phyloP scores from a whole-genome alignment of 2,113 vertebrate species.

The Dicrurus megarhynchus region DNA sequence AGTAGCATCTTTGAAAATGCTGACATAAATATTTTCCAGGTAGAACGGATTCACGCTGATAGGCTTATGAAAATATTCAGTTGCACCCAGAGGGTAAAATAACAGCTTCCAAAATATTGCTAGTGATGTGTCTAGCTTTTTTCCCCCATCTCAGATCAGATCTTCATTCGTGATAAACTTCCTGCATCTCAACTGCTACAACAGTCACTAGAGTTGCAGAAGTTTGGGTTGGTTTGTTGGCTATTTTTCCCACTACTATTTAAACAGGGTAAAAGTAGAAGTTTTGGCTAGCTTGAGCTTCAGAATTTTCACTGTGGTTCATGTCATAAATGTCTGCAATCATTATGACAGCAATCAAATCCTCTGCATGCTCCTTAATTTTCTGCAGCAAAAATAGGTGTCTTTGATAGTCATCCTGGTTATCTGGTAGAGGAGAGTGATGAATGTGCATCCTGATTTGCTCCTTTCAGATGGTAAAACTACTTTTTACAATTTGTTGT shows the following conservation, averaged over 20 bases:
- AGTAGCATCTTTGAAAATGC: slow-evolving; percentile 12
- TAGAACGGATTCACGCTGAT: not conserved
- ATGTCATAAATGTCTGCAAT: not conserved
- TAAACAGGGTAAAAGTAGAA: not conserved
- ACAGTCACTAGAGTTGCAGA: not conserved
- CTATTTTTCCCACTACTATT: not conserved
- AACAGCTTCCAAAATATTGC: not conserved
- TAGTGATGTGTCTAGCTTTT: not conserved
- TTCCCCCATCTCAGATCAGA: not conserved
- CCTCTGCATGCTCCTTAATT: not conserved
- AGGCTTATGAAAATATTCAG: not conserved
- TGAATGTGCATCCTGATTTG: not conserved
- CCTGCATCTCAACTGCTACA: not conserved
- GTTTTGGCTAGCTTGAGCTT: not conserved
- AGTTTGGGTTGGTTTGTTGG: not conserved
- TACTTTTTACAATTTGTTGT: not conserved
- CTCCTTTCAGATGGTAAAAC: not conserved
- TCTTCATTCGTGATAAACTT: not conserved
- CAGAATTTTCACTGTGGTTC: not conserved
- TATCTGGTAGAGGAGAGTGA: not conserved
- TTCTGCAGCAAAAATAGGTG: not conserved
- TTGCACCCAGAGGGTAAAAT: not conserved
- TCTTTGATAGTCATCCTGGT: not conserved
- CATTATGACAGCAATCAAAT: not conserved
- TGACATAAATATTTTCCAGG: slow-evolving; percentile 10